Percentiles rank a stretch among this genome's conserved stretches.
phyloP scores from a whole-genome alignment of 2,797 vertebrate genomes.

The Sebastes umbrosus region DNA sequence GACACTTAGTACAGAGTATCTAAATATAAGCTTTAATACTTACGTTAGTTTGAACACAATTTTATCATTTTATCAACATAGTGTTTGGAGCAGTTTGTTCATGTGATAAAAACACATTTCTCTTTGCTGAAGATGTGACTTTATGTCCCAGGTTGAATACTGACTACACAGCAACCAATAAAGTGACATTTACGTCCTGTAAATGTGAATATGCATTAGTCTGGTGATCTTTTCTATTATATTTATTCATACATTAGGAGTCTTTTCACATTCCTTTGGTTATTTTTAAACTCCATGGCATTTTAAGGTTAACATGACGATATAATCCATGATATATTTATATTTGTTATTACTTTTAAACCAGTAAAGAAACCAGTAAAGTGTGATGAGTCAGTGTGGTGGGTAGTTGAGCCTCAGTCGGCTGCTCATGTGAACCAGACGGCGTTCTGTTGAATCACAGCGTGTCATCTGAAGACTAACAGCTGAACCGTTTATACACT shows the following conservation, averaged over 20 bases:
- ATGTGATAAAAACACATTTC: not conserved
- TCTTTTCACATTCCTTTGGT: not conserved
- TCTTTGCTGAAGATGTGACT: not conserved
- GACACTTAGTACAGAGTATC: no score
- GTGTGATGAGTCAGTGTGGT: not conserved
- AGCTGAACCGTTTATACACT: constrained; percentile 22
- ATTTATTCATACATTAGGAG: not conserved
- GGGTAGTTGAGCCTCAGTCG: not conserved
- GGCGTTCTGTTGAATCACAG: constrained; percentile 18
- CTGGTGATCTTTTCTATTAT: not conserved
- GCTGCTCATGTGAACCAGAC: constrained; percentile 18
- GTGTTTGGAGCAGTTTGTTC: no score
- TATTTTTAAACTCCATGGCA: not conserved
- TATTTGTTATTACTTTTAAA: not conserved
- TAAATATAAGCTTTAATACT: no score
- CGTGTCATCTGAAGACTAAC: constrained; percentile 5
- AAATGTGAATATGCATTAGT: not conserved
- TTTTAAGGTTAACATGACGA: not conserved
- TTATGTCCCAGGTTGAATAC: not conserved
- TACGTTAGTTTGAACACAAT: no score
- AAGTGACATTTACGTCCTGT: not conserved
- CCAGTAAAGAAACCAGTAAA: not conserved
- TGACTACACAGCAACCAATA: not conserved
- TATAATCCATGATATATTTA: not conserved
- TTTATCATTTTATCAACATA: no score